Percentiles rank a stretch among this genome's conserved stretches.
Conservation (phyloP, 1,140 invertebrate genomes). For the Bombus difficillimus region DNA sequence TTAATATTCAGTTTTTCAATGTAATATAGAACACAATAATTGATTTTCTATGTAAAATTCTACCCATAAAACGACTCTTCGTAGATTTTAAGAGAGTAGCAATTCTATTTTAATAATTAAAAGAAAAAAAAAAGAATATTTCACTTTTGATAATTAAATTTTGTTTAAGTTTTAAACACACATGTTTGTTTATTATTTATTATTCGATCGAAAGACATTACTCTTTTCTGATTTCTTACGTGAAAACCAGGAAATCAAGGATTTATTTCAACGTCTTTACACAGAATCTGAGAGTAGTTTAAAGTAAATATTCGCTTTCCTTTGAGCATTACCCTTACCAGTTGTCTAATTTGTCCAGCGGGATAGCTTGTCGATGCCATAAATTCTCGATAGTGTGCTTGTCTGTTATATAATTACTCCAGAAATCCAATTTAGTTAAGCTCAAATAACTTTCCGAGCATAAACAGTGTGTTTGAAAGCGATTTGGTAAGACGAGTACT, state of each 20-base stretch:
- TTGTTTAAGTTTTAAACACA: not conserved
- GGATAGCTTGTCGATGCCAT: constrained; percentile 18
- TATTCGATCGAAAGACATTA: not conserved
- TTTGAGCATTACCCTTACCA: not conserved
- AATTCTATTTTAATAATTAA: not conserved
- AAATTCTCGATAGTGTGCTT: constrained; percentile 29
- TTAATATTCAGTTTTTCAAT: too few relatives aligned
- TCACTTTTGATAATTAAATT: not conserved
- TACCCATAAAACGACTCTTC: too few relatives aligned
- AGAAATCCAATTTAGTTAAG: constrained; percentile 41
- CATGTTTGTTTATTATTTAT: too few relatives aligned
- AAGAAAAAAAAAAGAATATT: not conserved
- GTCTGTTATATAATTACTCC: constrained; percentile 30
- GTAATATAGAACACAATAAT: too few relatives aligned
- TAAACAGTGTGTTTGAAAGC: not conserved
- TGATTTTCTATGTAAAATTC: too few relatives aligned
- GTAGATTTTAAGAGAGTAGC: not conserved
- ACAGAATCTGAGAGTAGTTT: not conserved
- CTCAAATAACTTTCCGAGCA: constrained; percentile 17
- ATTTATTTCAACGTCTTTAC: not conserved
- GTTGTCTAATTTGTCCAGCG: constrained; percentile 8
- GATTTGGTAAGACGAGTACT: constrained; percentile 16
- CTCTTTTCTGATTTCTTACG: not conserved
- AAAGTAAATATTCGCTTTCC: not conserved
- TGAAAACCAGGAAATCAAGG: not conserved